Evolutionary conservation across 2,888 invertebrate species (phyloP), one percentile per base, ranked within the genome.

Genomic region (Halocaridina rubra): DNA sequence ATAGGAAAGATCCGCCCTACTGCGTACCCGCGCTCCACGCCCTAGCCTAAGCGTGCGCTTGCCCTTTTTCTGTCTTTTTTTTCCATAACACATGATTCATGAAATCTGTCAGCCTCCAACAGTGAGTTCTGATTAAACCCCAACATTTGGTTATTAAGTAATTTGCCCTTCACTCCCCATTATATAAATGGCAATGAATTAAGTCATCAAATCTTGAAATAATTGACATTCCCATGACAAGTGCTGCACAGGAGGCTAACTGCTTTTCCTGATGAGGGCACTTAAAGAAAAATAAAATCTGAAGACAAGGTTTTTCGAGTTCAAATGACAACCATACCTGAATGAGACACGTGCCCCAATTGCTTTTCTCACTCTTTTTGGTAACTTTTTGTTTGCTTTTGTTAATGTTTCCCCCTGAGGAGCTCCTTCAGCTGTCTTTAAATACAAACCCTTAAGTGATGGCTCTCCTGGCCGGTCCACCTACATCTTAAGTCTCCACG

Each of bases 71-170:
- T 86, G 81, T 79, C 81, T 75, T 79, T 67, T 22, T 22, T 67
- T 76, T 46, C 53, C 53, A 46, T 30, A 59, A 30, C 57, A 77
- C 59, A 59, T 53, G 59, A 46, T 33, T 78, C 71, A 71, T 71
- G 77, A 85, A 80, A 80, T 71, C 46, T 80, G 85, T 85, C 85
- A 85, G 85, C 85, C 85, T 85, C 85, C 85, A 85, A 80, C 85
- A 85, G 76, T 80, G 39, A 76, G 19, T 77, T 72, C 30, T 30
- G 32, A 10, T 4, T 24, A 67, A 67, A 53, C 19, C 53, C 53
- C 53, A n/a, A 19, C n/a, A n/a, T n/a, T n/a, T n/a, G 57, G 5
- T n/a, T 1, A n/a, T 53, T 57, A 29, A 19, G n/a, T 24, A 16
- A 2, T 53, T 53, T 19, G 30, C 72, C 22, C 22, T 19, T 22